A percentile compares a stretch with the other conserved stretches of the same genome.
phyloP scores from a whole-genome alignment of 2,797 vertebrate species.

The Corythornis leucogaster region DNA sequence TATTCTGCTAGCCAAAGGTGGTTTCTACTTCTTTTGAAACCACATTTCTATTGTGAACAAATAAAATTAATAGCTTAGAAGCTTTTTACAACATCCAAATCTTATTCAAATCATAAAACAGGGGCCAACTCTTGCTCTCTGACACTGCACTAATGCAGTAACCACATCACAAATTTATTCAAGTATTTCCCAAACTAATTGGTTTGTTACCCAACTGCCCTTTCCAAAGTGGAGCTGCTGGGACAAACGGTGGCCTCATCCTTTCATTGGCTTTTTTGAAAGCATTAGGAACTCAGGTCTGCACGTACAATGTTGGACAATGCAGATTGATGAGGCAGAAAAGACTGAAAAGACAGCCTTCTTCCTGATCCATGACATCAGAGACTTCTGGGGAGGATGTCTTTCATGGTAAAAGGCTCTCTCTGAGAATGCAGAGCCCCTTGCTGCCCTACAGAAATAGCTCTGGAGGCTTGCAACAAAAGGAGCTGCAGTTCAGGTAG shows the following conservation, averaged over 20 bases:
- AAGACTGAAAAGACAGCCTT: slow-evolving; percentile 30
- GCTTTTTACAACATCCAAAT: neutral
- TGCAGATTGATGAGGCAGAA: slow-evolving; percentile 51
- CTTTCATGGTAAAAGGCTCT: neutral
- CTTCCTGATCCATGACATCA: neutral
- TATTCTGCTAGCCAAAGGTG: neutral
- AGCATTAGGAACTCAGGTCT: neutral
- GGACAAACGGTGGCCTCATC: neutral
- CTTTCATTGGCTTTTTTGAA: slow-evolving; percentile 12
- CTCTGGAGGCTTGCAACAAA: neutral
- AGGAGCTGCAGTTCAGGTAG: neutral
- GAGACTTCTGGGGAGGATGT: neutral
- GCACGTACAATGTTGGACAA: neutral
- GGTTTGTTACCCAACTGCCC: neutral
- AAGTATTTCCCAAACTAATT: neutral
- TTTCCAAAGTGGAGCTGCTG: slow-evolving; percentile 7
- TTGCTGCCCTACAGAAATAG: slow-evolving; percentile 8
- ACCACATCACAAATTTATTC: neutral
- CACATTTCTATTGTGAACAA: neutral
- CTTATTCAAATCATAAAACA: neutral
- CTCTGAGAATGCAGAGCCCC: neutral
- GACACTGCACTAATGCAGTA: neutral
- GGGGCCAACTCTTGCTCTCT: neutral
- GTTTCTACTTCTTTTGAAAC: neutral
- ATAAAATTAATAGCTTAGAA: neutral